A percentile compares a stretch with the other conserved stretches of the same genome.
These are phyloP conservation scores for Omphaloscelis lunosa DNA, from an alignment of 2,888 invertebrate genomes.

Conservation along the genomic window DNA sequence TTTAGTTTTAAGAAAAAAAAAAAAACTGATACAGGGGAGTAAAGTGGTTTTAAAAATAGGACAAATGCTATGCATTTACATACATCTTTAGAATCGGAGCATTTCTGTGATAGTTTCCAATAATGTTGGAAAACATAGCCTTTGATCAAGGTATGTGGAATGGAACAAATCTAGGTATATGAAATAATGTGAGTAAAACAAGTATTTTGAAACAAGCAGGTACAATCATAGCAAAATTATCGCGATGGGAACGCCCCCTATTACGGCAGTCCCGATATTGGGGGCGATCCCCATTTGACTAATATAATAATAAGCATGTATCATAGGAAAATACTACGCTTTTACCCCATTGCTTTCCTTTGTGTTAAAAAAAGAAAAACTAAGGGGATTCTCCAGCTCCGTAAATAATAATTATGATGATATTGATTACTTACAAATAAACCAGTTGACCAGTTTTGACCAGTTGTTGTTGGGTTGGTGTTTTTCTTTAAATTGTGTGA, in stretches of 20 bases:
- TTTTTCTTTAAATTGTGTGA: not conserved
- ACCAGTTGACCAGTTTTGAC: too few relatives aligned
- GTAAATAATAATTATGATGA: conserved; percentile 1
- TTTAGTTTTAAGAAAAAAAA: not conserved
- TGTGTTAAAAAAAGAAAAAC: not conserved
- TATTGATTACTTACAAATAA: not conserved
- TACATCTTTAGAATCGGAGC: conserved; percentile 46
- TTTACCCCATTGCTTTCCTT: conserved; percentile 1
- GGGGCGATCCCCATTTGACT: not conserved
- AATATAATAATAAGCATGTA: not conserved
- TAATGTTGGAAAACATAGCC: not conserved
- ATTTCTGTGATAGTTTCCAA: conserved; percentile 64
- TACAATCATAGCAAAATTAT: not conserved
- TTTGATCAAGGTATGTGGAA: not conserved
- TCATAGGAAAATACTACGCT: conserved; percentile 1
- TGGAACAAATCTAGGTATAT: conserved; percentile 8
- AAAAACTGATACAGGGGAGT: conserved; percentile 3
- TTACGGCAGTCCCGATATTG: too few relatives aligned
- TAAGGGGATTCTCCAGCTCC: not conserved
- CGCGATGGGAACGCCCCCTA: conserved; percentile 22
- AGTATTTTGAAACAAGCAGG: not conserved
- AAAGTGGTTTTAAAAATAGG: conserved; percentile 17
- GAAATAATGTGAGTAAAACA: not conserved
- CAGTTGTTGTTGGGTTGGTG: too few relatives aligned
- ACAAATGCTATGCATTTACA: conserved; percentile 65